Evolutionary conservation across 2,797 vertebrate species (phyloP), one percentile per base, ranked within the genome.

Genomic region (Centroberyx gerrardi): DNA sequence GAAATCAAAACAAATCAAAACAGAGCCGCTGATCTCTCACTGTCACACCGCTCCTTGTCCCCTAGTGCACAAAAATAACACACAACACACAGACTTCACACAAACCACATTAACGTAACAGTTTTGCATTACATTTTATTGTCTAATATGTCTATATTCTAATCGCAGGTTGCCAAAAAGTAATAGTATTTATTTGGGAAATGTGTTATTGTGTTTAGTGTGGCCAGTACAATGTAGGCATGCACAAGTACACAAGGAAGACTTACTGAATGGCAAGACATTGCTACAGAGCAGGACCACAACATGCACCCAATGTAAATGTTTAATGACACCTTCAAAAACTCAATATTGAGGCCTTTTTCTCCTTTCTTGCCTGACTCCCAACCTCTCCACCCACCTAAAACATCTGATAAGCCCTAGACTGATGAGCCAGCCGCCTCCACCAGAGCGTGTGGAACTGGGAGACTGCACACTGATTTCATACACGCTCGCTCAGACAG

Each of bases 381-480:
- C 67, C 82, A 78, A 82, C 84, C 84, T 86, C 81, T 87, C 88
- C 88, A 74, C 90, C 90, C 84, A 90, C 87, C 82, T 89, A 80
- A 89, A 91, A 86, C 87, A 90, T 90, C 87, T 90, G 87, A 92
- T 90, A 90, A 92, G 83, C 85, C 55, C 10, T 58, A 90, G 90
- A 89, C 87, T 91, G 93, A 90, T 92, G 92, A 93, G 88, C 83
- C 88, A 80, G 86, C 82, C 83, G 85, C 92, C 91, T 92, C 88
- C 86, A 90, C 82, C 88, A 71, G 89, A 92, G 91, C 90, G 83
- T 93, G 89, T 78, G 84, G 80, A 80, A 77, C 86, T 78, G 90
- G 82, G 87, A 92, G 92, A 81, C 90, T 86, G 90, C 89, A 88
- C 88, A 91, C 83, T 91, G 90, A 93, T 93, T 94, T 92, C 91